A percentile compares a stretch with the other conserved stretches of the same genome.
These are phyloP conservation scores for Hydrolagus affinis DNA, from an alignment of 2,113 vertebrate species.

Conservation along the genomic window DNA sequence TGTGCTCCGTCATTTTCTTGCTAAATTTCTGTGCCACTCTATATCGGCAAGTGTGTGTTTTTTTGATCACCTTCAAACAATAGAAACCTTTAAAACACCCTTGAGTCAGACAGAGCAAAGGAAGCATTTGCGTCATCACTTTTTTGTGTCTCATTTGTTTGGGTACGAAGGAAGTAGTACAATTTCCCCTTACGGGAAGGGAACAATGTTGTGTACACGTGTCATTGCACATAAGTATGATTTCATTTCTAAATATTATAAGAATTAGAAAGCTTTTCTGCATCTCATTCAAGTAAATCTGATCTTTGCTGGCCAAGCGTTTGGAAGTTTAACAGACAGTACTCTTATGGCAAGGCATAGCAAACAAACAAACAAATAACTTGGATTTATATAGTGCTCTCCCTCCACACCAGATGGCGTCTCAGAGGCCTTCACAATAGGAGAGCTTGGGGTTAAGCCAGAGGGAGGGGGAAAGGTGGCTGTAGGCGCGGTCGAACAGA, in stretches of 20 bases:
- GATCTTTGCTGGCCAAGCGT: too few species aligned
- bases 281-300: too few species aligned
- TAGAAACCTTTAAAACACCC: conserved; percentile 7
- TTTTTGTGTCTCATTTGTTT: neutral
- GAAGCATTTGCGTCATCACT: conserved; percentile 14
- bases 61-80: conserved; percentile 22
- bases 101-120: conserved; percentile 19
- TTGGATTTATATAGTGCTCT: too few species aligned
- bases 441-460: too few species aligned
- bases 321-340: too few species aligned
- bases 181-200: conserved; percentile 16
- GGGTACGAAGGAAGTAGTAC: neutral
- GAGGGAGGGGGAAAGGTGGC: too few species aligned
- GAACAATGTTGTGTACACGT: conserved; percentile 19
- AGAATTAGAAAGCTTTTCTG: too few species aligned
- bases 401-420: too few species aligned
- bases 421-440: too few species aligned
- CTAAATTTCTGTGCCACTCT: conserved; percentile 22
- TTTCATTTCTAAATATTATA: neutral
- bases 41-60: neutral
- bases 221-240: conserved; percentile 21
- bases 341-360: too few species aligned
- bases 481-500: too few species aligned
- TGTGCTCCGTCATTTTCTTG: conserved; percentile 1
- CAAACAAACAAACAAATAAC: too few species aligned